Evolutionary conservation across 2,888 invertebrate species (phyloP), one percentile per base, ranked within the genome.

Genomic region (Dendrolimus houi): DNA sequence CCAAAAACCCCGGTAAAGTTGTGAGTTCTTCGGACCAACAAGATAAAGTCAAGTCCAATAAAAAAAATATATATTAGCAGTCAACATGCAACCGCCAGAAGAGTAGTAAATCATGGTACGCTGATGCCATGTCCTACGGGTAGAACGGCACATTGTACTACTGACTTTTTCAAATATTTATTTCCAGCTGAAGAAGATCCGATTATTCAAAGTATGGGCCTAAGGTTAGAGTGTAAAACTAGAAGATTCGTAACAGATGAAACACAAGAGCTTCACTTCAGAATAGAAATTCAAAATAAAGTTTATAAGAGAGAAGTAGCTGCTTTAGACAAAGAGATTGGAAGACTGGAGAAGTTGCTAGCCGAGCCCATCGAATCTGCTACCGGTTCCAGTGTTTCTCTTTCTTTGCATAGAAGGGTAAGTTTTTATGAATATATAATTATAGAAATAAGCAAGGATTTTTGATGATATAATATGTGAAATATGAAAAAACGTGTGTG

Each of bases 241-340:
- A 91, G 97, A 65, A 87, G 96, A 72, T 96, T 97, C 74, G 94
- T 96, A 14, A 94, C 94, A 14, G 96, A 97, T 70, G 97, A 98
- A 72, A 93, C 93, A 55, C 92, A 94, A 66, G 98, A 98, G 73
- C 83, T 96, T 13, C 94, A 95, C 72, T 96, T 96, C 79, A 92
- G 98, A 59, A 96, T 97, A 55, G 97, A 98, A 81, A 96, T 98
- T 57, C 97, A 97, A 83, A 98, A 98, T 83, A 93, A 95, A 66
- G 97, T 97, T 7, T 97, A 97, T 77, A 94, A 94, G 74, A 92
- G 95, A 64, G 96, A 97, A 79, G 93, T 98, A 64, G 94, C 94
- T 9, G 94, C 94, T 13, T 79, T 96, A 55, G 96, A 97, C 76
- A 92, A 93, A 55, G 96, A 97, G 82, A 95, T 96, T 56, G 92